A percentile compares a stretch with the other conserved stretches of the same genome.
Evolutionary conservation across 1,140 invertebrate species (phyloP).

Genomic region (Ceratina calcarata): DNA sequence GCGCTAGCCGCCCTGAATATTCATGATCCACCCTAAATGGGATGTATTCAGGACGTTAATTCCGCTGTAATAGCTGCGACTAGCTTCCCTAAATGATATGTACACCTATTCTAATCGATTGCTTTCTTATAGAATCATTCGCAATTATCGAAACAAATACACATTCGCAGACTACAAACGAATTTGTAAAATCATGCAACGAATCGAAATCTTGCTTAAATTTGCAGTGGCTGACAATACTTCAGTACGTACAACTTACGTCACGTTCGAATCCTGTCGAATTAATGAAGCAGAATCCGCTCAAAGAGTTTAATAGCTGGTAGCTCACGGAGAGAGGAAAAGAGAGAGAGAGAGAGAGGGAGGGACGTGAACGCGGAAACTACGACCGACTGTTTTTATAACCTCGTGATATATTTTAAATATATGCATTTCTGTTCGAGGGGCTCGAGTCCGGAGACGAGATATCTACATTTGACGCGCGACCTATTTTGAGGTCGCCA

Average conservation of each 20-base stretch:
- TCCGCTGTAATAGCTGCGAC: not conserved
- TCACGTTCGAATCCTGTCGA: conserved; percentile 16
- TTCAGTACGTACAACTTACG: conserved; percentile 28
- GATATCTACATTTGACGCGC: conserved; percentile 21
- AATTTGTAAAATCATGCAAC: not conserved
- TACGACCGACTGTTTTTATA: not conserved
- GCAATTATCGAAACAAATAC: not conserved
- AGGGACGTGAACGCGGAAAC: not conserved
- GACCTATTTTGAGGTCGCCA: conserved; percentile 19
- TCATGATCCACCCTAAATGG: conserved; percentile 59
- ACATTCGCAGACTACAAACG: too few relatives aligned
- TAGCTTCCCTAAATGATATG: not conserved
- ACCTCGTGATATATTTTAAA: conserved; percentile 23
- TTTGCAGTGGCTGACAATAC: not conserved
- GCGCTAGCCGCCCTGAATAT: conserved; percentile 59
- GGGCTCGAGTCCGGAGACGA: not conserved
- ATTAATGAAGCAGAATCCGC: conserved; percentile 33
- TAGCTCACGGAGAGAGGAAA: not conserved
- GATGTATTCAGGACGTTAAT: conserved; percentile 15
- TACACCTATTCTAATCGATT: not conserved
- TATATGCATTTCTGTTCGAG: conserved; percentile 20
- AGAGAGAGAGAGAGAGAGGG: not conserved
- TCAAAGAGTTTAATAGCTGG: conserved; percentile 13
- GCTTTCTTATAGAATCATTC: not conserved
- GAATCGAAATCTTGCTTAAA: not conserved